phyloP scores from a whole-genome alignment of 2,888 invertebrate species.

The Stenchaetothrips biformis region DNA sequence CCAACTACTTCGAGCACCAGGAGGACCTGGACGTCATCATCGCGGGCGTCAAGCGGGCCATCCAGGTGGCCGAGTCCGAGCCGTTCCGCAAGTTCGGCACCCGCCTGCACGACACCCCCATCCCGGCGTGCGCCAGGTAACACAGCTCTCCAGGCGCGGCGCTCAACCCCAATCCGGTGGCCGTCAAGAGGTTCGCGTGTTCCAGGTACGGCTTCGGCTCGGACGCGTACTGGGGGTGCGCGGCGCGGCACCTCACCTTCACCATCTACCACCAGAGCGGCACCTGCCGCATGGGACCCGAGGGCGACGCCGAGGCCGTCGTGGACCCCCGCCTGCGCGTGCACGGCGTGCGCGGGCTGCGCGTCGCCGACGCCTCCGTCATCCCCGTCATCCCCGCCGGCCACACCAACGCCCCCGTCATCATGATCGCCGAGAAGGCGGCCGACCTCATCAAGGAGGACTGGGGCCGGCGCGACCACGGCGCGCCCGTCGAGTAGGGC shows the following conservation, averaged over 20 bases:
- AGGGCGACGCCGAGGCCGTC: constrained; percentile 51
- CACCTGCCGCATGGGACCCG: constrained; percentile 55
- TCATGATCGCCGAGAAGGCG: constrained; percentile 68
- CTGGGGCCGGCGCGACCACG: constrained; percentile 35
- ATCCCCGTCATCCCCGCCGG: constrained; percentile 61
- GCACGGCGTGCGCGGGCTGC: constrained; percentile 55
- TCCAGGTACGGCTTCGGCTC: constrained; percentile 47
- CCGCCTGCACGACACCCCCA: constrained; percentile 50
- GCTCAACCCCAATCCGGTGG: too few species aligned
- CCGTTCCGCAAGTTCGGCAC: constrained; percentile 58
- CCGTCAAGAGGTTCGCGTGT: too few species aligned
- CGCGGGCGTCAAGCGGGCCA: constrained; percentile 54
- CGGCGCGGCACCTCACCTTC: constrained; percentile 53
- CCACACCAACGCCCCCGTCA: constrained; percentile 62
- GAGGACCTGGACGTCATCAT: constrained; percentile 60
- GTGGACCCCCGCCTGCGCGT: constrained; percentile 56
- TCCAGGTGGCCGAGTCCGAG: constrained; percentile 55
- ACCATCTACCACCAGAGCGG: constrained; percentile 62
- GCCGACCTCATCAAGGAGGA: constrained; percentile 41
- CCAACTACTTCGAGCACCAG: constrained; percentile 61
- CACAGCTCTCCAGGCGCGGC: too few species aligned
- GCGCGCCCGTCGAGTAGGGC: constrained; percentile 5
- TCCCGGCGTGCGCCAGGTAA: constrained; percentile 53
- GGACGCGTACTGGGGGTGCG: constrained; percentile 65
- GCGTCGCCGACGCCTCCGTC: constrained; percentile 65